A percentile compares a stretch with the other conserved stretches of the same genome.
These are phyloP conservation scores for Periophthalmus magnuspinnatus DNA, from an alignment of 2,797 vertebrate genomes.

Conservation along the genomic window DNA sequence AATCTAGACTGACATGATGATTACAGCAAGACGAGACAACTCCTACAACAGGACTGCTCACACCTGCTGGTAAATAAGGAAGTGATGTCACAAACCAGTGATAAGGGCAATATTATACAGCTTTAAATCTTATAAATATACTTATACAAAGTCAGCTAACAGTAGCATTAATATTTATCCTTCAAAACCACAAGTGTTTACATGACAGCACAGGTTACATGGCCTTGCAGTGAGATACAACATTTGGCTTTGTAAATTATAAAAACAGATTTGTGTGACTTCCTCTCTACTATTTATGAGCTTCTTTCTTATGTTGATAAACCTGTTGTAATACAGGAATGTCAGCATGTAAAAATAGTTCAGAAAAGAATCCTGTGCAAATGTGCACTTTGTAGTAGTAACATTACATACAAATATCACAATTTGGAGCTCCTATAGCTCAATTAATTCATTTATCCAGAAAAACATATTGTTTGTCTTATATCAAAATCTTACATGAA, in stretches of 20 bases:
- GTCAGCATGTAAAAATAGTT: neutral
- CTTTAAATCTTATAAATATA: neutral
- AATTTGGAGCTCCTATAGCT: no score
- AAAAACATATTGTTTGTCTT: neutral
- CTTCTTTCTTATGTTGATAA: neutral
- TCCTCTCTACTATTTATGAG: neutral
- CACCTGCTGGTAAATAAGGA: neutral
- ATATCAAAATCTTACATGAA: neutral
- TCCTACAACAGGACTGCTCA: neutral
- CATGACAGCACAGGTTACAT: neutral
- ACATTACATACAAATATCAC: no score
- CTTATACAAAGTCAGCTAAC: neutral
- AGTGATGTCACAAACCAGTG: neutral
- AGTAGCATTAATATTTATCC: neutral
- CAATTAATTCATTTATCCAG: no score
- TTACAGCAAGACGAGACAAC: neutral
- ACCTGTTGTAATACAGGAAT: neutral
- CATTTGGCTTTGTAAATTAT: neutral
- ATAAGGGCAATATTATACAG: neutral
- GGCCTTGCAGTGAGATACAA: neutral
- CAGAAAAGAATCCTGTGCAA: neutral
- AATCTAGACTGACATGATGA: slow-evolving; percentile 36
- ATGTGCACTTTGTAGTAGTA: neutral
- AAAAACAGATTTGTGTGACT: neutral
- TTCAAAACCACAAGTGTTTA: neutral